Evolutionary conservation across 2,888 invertebrate genomes (phyloP).

Genomic region (Cephus pulcher): DNA sequence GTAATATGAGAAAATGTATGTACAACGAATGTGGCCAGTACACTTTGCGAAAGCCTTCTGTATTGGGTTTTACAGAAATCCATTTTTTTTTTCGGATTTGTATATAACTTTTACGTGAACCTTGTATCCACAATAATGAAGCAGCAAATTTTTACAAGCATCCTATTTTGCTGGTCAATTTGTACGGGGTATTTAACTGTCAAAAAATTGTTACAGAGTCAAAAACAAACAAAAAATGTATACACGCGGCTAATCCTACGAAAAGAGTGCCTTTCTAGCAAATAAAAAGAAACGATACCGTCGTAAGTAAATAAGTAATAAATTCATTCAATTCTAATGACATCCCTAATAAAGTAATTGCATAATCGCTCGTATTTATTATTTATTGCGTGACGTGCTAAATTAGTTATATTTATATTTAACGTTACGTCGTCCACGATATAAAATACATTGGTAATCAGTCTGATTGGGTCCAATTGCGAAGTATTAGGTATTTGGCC

Average conservation of each 20-base stretch:
- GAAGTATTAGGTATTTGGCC: neutral
- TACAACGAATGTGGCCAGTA: slow-evolving; percentile 5
- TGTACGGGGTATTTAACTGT: neutral
- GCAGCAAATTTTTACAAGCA: neutral
- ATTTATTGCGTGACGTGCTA: neutral
- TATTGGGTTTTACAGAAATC: neutral
- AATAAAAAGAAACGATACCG: neutral
- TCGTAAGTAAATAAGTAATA: neutral
- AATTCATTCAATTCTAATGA: neutral
- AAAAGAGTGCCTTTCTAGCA: neutral
- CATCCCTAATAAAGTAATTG: neutral
- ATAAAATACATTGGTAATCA: neutral
- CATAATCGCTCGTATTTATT: neutral
- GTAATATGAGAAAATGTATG: neutral
- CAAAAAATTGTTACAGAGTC: neutral
- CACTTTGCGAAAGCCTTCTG: neutral
- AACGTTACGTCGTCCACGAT: neutral
- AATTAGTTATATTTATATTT: neutral
- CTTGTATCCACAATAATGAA: neutral
- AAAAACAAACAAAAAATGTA: neutral
- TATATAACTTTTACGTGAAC: slow-evolving; percentile 6
- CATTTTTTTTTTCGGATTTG: neutral
- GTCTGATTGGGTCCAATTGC: neutral
- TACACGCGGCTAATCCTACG: neutral
- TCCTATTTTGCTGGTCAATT: neutral